These are phyloP conservation scores for Gambusia holbrooki DNA, from an alignment of 2,113 vertebrate species.

Conservation along the genomic window DNA sequence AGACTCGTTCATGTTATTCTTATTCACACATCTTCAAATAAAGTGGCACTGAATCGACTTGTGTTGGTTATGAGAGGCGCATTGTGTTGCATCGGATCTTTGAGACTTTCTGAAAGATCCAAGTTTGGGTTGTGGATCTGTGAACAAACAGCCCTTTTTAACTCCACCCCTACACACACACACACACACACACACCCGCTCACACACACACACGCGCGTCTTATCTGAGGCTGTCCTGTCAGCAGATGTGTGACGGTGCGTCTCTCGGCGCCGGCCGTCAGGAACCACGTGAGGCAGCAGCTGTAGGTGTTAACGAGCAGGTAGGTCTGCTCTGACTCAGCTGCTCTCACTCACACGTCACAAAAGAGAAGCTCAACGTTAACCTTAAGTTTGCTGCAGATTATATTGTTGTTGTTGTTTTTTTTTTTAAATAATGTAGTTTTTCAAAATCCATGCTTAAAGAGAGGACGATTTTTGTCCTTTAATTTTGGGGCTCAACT, in stretches of 20 bases:
- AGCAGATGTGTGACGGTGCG: slow-evolving; percentile 10
- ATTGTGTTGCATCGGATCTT: slow-evolving; percentile 37
- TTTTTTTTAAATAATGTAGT: no score
- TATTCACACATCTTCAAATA: no score
- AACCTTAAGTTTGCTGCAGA: no score
- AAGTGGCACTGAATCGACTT: not conserved
- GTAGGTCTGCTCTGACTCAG: slow-evolving; percentile 44
- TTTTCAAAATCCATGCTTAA: no score
- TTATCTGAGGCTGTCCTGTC: slow-evolving; percentile 11
- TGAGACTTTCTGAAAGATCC: slow-evolving; percentile 50
- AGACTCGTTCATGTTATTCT: no score
- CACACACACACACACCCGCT: slow-evolving; percentile 29
- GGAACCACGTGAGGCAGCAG: slow-evolving; percentile 15
- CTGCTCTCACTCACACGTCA: slow-evolving; percentile 29
- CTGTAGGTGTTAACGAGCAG: slow-evolving; percentile 10
- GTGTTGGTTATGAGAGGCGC: slow-evolving; percentile 6
- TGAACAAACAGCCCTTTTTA: slow-evolving; percentile 62
- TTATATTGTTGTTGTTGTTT: no score
- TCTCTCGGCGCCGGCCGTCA: slow-evolving; percentile 8
- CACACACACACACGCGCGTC: slow-evolving; percentile 16
- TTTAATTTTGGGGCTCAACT: no score
- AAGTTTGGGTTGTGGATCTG: slow-evolving; percentile 25
- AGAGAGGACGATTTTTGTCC: no score
- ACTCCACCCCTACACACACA: slow-evolving; percentile 18
- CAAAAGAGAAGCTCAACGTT: no score